Base-by-base conservation (phyloP, 53 echinoderm and acorn worm species). In the Henricia sp. region DNA sequence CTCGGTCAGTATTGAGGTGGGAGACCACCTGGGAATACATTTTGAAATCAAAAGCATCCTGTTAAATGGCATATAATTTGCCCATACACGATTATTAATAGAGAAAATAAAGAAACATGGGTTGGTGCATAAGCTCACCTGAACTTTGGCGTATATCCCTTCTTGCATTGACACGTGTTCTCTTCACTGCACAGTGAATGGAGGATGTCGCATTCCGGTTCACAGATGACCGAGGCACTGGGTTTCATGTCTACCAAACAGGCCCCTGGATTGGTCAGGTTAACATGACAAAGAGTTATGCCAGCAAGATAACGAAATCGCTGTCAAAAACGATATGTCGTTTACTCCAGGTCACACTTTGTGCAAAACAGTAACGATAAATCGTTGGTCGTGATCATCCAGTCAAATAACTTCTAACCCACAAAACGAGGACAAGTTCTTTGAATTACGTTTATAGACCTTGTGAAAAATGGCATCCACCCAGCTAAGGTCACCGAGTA, bases 171-270 rank as follows among this genome's bases (percentile, higher is more conserved):
- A 70, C 95, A 95, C 27, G 55, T 28, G 20, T 93, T 89, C 52
- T 89, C 85, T 30, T 71, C 86, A 11, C 86, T 78, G 58, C 95
- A 93, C 67, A 74, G 83, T 35, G 95, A 95, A 19, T 85, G 46
- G 32, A 24, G 23, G 6, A 93, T 77, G 10, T 52, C 35, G 63
- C 95, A 95, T 37, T 77, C 83, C 33, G 88, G 88, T 3, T 50
- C 52, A 51, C 95, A 95, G 30, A 57, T 39, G 2, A 84, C 86
- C 64, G 37, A 68, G 27, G 57, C 63, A 33, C 50, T 70, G 21
- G 95, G 95, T 40, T 58, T 91, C 4, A 39, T 69, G 36, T 67
- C 50, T 32, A 53, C n/a, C 3, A 50, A 12, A 73, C 93, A 93
- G 11, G 87, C 88, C 43, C 93, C 93, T 93, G 82, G 3, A 13